Conservation (phyloP, 2,888 invertebrate species). For the Cheilosia urbana region DNA sequence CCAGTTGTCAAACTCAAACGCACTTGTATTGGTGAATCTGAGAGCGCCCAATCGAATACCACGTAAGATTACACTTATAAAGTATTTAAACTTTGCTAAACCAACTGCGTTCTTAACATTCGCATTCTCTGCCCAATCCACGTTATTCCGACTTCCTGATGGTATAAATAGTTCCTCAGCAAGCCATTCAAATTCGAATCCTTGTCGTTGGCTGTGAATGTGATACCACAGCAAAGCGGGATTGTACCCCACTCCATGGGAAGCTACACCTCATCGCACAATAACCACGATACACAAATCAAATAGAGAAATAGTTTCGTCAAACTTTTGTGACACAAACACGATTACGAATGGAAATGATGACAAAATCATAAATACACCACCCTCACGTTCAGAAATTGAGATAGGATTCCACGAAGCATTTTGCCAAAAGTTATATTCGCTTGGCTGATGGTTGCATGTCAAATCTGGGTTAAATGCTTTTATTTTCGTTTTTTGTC, state of each 20-base stretch:
- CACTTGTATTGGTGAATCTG: no score
- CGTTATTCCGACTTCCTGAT: no score
- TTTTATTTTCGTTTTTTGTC: slow-evolving; percentile 18
- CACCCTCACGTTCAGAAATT: slow-evolving; percentile 25
- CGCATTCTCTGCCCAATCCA: no score
- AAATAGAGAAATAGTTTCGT: slow-evolving; percentile 50
- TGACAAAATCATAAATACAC: slow-evolving; percentile 65
- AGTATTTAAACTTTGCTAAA: no score
- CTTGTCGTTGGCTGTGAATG: background rate
- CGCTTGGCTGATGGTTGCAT: slow-evolving; percentile 51
- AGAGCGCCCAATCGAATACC: no score
- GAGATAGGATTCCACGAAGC: slow-evolving; percentile 16
- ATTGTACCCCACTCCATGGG: background rate
- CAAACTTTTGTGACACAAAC: slow-evolving; percentile 70
- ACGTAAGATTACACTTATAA: no score
- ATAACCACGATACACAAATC: slow-evolving; percentile 39
- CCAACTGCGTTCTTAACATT: no score
- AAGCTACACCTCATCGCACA: slow-evolving; percentile 12
- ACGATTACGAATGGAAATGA: slow-evolving; percentile 52
- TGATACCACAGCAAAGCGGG: background rate
- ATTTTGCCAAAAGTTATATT: slow-evolving; percentile 22
- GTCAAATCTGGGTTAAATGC: slow-evolving; percentile 65
- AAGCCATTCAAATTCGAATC: background rate
- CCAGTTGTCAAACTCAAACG: no score
- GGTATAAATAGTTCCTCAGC: background rate